Evolutionary conservation across 2,888 invertebrate genomes (phyloP), one percentile per base, ranked within the genome.

Genomic region (Drosophila anomelani): DNA sequence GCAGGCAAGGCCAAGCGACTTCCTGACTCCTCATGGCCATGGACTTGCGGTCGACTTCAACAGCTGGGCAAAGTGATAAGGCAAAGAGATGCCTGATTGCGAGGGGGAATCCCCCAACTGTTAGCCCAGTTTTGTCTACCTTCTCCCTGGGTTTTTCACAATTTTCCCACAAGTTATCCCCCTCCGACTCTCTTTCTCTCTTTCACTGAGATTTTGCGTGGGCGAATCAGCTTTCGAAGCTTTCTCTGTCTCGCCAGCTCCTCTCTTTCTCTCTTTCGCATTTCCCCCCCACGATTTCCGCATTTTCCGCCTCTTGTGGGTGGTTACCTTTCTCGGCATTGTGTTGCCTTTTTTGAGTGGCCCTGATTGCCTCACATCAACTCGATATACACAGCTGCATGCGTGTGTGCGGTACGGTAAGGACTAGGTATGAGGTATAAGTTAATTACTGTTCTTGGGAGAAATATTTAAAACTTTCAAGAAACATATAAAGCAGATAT

Each of bases 181-280:
- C 12, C n/a, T 8, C 17, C 10, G 1, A 17, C 13, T 36, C 20
- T 53, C 20, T 69, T 8, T 44, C 70, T 34, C 26, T 13, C 44
- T 34, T 59, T 43, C 13, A 12, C 44, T 15, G 34, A 71, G 58
- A 70, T 54, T 55, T 55, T 56, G 57, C 73, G 67, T 68, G 77
- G 70, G 72, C 78, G 88, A 80, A 85, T 86, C 88, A 80, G 67
- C 71, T 70, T 67, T 76, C 69, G 68, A 66, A 49, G 20, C 54
- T 44, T 60, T 58, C 53, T 13, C 56, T 67, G 44, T 56, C 61
- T 39, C 32, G 6, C 29, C n/a, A 47, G 26, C 26, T n/a, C 12
- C 41, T 15, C 32, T 63, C 41, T 49, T 41, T 36, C 17, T 17
- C 57, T 13, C 47, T n/a, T 7, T 8, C 58, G 57, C 57, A 57